Conservation (phyloP, 2,888 invertebrate species). For the Heliconius ethilla region DNA sequence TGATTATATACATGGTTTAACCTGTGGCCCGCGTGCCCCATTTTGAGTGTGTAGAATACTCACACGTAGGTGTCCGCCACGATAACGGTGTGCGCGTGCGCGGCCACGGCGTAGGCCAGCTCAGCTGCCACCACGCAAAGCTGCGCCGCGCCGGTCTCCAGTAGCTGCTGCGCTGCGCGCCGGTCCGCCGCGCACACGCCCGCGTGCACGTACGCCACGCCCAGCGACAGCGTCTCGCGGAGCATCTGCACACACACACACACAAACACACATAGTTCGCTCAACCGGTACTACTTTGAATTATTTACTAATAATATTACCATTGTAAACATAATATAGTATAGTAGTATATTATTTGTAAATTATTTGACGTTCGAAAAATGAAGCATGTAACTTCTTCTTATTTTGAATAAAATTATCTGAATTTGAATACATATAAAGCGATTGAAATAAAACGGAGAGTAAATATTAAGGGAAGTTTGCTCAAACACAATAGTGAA, state of each 20-base stretch:
- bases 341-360: too few relatives aligned
- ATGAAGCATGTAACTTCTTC: too few relatives aligned
- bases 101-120: slow-evolving; percentile 91
- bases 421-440: not conserved
- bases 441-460: not conserved
- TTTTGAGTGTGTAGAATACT: slow-evolving; percentile 43
- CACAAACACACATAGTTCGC: not conserved
- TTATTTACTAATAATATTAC: too few relatives aligned
- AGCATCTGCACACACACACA: slow-evolving; percentile 82
- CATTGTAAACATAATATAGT: too few relatives aligned
- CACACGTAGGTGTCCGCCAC: slow-evolving; percentile 96
- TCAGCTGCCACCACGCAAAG: slow-evolving; percentile 94
- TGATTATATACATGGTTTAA: too few relatives aligned
- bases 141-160: slow-evolving; percentile 96
- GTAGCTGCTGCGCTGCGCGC: slow-evolving; percentile 94
- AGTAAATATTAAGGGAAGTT: not conserved
- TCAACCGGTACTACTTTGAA: too few relatives aligned
- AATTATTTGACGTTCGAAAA: too few relatives aligned
- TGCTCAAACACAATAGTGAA: not conserved
- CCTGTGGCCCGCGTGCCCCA: too few relatives aligned
- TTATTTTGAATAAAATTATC: too few relatives aligned
- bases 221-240: slow-evolving; percentile 95
- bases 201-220: slow-evolving; percentile 98
- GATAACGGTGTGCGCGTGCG: slow-evolving; percentile 96
- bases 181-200: slow-evolving; percentile 93